Conservation (phyloP, 2,797 vertebrate genomes). For the Xiphorhynchus erythropygius region DNA sequence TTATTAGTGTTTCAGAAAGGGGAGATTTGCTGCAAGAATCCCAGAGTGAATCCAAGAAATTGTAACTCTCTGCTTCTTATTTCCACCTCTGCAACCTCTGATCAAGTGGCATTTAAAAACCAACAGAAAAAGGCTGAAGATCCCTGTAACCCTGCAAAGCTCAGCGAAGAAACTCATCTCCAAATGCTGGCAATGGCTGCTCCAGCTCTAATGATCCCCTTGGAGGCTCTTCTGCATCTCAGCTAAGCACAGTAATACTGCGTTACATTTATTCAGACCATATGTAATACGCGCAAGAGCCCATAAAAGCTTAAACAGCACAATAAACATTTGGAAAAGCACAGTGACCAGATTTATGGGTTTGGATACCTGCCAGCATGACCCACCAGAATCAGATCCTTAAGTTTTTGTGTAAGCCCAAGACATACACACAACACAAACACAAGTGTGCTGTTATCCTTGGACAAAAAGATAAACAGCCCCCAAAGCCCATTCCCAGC, state of each 20-base stretch:
- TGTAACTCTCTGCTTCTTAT: neutral
- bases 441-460: conserved; percentile 9
- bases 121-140: neutral
- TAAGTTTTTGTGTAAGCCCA: conserved; percentile 49
- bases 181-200: neutral
- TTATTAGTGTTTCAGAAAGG: neutral
- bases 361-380: conserved; percentile 57
- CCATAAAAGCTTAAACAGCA: conserved; percentile 73
- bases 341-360: conserved; percentile 64
- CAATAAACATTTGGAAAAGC: conserved; percentile 69
- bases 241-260: conserved; percentile 27
- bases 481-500: conserved; percentile 7
- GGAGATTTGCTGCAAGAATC: neutral
- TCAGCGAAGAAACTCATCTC: conserved; percentile 24
- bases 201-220: conserved; percentile 22
- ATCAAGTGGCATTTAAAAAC: neutral
- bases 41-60: neutral
- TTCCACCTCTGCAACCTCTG: neutral
- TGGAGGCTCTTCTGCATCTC: conserved; percentile 46
- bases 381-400: conserved; percentile 71
- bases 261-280: conserved; percentile 61
- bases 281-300: conserved; percentile 62
- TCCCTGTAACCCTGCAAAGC: neutral
- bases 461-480: conserved; percentile 37
- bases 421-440: conserved; percentile 32